These are phyloP conservation scores for Orchestes rusci DNA, from an alignment of 2,888 invertebrate species.

Conservation along the genomic window DNA sequence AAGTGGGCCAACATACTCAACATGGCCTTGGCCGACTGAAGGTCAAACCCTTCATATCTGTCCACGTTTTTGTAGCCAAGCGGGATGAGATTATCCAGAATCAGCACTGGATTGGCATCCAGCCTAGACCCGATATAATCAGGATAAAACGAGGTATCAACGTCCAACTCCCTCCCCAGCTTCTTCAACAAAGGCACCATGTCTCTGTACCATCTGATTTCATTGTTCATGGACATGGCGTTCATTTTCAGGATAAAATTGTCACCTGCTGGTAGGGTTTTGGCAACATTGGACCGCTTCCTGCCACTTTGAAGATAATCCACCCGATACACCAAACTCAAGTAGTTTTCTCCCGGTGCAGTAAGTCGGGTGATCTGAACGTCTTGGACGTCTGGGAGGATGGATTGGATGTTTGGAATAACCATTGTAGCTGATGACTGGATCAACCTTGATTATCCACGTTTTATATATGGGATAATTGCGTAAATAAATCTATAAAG, in stretches of 20 bases:
- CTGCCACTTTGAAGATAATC: constrained; percentile 18
- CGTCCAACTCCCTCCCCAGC: constrained; percentile 17
- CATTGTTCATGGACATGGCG: constrained; percentile 11
- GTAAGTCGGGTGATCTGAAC: constrained; percentile 14
- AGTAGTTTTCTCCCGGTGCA: constrained; percentile 22
- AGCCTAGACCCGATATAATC: constrained; percentile 19
- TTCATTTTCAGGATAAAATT: too few species aligned
- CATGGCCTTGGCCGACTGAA: constrained; percentile 10
- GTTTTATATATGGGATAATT: too few species aligned
- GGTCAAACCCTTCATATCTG: constrained; percentile 11
- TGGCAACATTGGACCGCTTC: constrained; percentile 20
- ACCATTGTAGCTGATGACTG: too few species aligned
- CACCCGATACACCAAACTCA: constrained; percentile 20
- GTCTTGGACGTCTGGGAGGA: constrained; percentile 1
- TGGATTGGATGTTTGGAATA: too few species aligned
- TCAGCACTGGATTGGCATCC: constrained; percentile 22
- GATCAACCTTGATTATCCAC: too few species aligned
- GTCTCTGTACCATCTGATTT: constrained; percentile 20
- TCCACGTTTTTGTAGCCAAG: constrained; percentile 16
- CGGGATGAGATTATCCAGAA: constrained; percentile 22
- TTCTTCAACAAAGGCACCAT: constrained; percentile 20
- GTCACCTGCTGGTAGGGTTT: constrained; percentile 12
- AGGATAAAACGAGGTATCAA: constrained; percentile 18
- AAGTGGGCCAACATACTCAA: constrained; percentile 11
- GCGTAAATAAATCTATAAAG: too few species aligned